phyloP scores from a whole-genome alignment of 2,113 vertebrate species.

The Bubo bubo region DNA sequence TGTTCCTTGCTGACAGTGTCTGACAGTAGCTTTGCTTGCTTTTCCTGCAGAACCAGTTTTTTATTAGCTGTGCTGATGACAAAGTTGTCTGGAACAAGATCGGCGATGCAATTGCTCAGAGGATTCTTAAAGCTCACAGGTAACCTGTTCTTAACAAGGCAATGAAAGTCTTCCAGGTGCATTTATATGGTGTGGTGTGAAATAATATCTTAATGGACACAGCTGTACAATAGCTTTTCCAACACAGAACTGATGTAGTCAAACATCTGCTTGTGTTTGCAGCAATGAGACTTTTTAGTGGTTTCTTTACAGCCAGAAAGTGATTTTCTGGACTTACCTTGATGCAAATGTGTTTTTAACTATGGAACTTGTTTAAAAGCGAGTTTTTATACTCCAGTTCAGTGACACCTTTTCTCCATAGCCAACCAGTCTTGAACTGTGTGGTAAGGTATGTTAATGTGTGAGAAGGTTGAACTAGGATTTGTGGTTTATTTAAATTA shows the following conservation, averaged over 20 bases:
- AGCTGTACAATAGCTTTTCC: background rate
- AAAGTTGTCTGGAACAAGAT: conserved; percentile 91
- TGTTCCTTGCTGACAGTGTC: background rate
- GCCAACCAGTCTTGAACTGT: background rate
- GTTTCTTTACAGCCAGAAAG: background rate
- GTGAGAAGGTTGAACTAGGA: background rate
- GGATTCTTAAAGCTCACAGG: conserved; percentile 92
- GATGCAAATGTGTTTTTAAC: background rate
- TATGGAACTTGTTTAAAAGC: background rate
- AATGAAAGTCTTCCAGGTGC: background rate
- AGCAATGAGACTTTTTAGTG: background rate
- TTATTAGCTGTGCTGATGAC: conserved; percentile 95
- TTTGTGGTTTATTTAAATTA: background rate
- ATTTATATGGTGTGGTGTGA: background rate
- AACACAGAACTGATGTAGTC: rapidly evolving
- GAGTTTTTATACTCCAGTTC: background rate
- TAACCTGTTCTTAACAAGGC: conserved; percentile 58
- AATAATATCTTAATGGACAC: background rate
- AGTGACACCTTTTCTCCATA: background rate
- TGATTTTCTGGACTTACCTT: background rate
- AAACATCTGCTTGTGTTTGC: background rate
- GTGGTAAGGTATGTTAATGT: background rate
- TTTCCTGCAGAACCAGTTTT: conserved; percentile 92
- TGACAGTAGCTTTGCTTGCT: conserved; percentile 20
- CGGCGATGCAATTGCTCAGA: conserved; percentile 87